Base-by-base conservation (phyloP, 2,888 invertebrate species). In the Ecdyonurus torrentis region DNA sequence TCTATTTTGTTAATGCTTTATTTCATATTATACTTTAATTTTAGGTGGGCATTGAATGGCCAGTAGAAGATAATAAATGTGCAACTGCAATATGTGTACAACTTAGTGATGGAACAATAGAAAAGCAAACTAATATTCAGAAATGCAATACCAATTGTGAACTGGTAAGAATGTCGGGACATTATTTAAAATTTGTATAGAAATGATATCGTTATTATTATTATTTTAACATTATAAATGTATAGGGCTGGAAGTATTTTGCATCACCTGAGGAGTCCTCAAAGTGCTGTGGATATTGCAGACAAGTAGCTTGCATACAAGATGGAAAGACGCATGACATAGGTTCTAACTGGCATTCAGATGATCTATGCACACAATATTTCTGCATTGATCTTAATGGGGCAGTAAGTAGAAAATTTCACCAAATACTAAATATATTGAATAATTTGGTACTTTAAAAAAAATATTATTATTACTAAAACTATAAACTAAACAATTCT, bases 1-100 rank as follows among this genome's bases (percentile, higher is more conserved):
- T 53, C 23, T 52, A 19, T 19, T 22, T 22, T 25, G 58, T 23
- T 15, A 15, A 24, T 22, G 20, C 22, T 61, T 23, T 23, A 19
- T 61, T 23, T 25, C 52, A 23, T 63, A 52, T 7, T 23, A 58
- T 50, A 2, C 7, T 23, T 61, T 2, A 10, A 24, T 18, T 63
- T n/a, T 10, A 71, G 71, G 63, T 68, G 20, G 71, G 70, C 2
- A 68, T 70, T 2, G 63, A 61, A 7, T 74, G 74, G 74, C 65
- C 70, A 61, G 70, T 69, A 0, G 64, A 71, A 64, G 52, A 64
- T 2, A 69, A 74, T 61, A 64, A 66, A 1, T 75, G 75, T 64
- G 64, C 66, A 1, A 65, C 65, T 2, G 66, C 69, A 18, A 67
- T 69, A 50, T 75, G 75, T 60, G 58, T 68, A 1, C 66, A 66